Conservation (phyloP, 2,888 invertebrate genomes). For the Ecdyonurus torrentis region DNA sequence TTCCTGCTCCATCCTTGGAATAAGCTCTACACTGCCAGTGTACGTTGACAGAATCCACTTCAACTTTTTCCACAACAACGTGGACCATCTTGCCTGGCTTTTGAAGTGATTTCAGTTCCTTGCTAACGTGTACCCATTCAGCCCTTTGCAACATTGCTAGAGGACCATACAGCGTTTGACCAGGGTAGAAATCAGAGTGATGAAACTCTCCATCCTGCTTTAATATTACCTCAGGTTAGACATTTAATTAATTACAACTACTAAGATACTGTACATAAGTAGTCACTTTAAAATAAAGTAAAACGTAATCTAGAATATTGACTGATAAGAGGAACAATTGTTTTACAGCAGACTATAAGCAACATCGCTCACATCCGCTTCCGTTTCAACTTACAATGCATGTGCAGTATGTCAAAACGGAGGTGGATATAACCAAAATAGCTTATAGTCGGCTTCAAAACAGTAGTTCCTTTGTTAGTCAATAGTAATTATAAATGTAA, state of each 20-base stretch:
- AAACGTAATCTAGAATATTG: no score
- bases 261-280: neutral
- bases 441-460: no score
- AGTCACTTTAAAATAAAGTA: no score
- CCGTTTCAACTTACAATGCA: no score
- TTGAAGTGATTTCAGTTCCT: conserved; percentile 43
- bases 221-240: neutral
- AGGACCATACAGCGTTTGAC: conserved; percentile 56
- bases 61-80: conserved; percentile 69
- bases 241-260: neutral
- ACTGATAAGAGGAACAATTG: no score
- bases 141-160: conserved; percentile 57
- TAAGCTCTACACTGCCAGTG: conserved; percentile 71
- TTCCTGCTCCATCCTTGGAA: conserved; percentile 34
- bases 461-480: no score
- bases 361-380: no score
- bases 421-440: no score
- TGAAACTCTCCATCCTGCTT: conserved; percentile 36
- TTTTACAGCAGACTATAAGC: no score
- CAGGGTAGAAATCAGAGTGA: conserved; percentile 45
- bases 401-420: no score
- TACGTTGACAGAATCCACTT: conserved; percentile 64
- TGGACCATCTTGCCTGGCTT: conserved; percentile 30
- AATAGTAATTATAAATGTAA: no score
- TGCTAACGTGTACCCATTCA: conserved; percentile 62